Conservation (phyloP, 2,797 vertebrate species). For the Microcaecilia unicolor region DNA sequence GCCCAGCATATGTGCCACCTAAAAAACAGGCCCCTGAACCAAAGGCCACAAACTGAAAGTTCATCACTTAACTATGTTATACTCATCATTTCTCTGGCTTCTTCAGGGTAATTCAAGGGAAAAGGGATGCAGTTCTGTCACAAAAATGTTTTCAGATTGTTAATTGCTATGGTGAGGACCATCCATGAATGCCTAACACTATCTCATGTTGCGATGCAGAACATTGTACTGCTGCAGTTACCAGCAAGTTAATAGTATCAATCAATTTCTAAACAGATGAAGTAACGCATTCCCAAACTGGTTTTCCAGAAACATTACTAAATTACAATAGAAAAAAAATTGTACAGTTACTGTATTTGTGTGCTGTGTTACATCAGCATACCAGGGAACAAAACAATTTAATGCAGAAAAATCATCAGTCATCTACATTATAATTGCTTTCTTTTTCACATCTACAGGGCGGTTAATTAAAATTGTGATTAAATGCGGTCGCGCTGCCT, state of each 20-base stretch:
- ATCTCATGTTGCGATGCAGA: constrained; percentile 69
- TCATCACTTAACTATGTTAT: constrained; percentile 48
- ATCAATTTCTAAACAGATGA: constrained; percentile 91
- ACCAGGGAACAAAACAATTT: constrained; percentile 99
- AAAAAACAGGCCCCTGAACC: too few species aligned
- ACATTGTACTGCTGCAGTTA: constrained; percentile 57
- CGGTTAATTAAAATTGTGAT: constrained; percentile 99
- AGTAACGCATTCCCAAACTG: constrained; percentile 77
- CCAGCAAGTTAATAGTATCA: constrained; percentile 84
- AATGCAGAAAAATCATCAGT: constrained; percentile 98
- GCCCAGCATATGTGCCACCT: too few species aligned
- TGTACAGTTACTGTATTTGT: constrained; percentile 95
- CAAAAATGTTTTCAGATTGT: constrained; percentile 62
- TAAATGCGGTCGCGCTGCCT: constrained; percentile 96
- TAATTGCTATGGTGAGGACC: constrained; percentile 61
- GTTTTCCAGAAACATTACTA: constrained; percentile 90
- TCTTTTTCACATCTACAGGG: constrained; percentile 98
- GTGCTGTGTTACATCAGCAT: constrained; percentile 92
- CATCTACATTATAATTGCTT: constrained; percentile 99
- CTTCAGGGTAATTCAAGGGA: constrained; percentile 48
- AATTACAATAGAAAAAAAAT: constrained; percentile 95
- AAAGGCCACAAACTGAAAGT: constrained; percentile 41
- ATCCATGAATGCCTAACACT: constrained; percentile 62
- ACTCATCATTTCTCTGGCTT: constrained; percentile 43
- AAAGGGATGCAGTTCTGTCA: constrained; percentile 54